Evolutionary conservation across 2,113 vertebrate genomes (phyloP).

Genomic region (Sapajus apella): DNA sequence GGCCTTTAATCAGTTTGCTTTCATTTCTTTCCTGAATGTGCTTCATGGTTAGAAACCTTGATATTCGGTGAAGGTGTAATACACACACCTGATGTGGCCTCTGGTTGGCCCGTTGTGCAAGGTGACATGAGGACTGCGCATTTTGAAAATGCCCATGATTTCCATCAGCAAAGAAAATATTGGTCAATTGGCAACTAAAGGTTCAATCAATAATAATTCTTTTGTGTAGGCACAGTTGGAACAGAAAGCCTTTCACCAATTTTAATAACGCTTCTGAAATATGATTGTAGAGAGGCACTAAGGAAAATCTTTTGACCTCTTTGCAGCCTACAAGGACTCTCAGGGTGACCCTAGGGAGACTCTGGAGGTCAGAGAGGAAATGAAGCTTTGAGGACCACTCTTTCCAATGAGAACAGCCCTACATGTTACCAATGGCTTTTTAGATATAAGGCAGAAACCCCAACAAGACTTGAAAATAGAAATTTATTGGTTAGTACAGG

Average conservation of each 20-base stretch:
- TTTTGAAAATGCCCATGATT: constrained; percentile 48
- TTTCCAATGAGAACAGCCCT: not conserved
- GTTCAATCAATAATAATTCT: constrained; percentile 59
- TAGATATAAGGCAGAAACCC: not conserved
- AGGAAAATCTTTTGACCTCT: constrained; percentile 36
- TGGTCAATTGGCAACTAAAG: constrained; percentile 39
- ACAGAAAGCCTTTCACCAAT: constrained; percentile 71
- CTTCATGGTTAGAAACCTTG: not conserved
- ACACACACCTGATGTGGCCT: not conserved
- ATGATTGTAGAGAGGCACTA: not conserved
- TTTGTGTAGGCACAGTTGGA: constrained; percentile 53
- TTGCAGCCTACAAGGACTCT: constrained; percentile 1
- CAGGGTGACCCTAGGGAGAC: not conserved
- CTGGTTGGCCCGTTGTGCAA: not conserved
- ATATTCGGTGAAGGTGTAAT: not conserved
- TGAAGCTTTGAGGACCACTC: not conserved
- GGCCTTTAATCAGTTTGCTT: not conserved
- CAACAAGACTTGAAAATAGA: not conserved
- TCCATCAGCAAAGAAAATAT: constrained; percentile 59
- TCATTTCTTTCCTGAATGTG: not conserved
- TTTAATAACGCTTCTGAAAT: constrained; percentile 68
- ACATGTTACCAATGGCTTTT: not conserved
- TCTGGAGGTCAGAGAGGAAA: not conserved
- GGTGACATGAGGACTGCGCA: not conserved
- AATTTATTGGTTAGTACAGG: not conserved